Base-by-base conservation (phyloP, 1,140 invertebrate genomes). In the Hyles euphorbiae region DNA sequence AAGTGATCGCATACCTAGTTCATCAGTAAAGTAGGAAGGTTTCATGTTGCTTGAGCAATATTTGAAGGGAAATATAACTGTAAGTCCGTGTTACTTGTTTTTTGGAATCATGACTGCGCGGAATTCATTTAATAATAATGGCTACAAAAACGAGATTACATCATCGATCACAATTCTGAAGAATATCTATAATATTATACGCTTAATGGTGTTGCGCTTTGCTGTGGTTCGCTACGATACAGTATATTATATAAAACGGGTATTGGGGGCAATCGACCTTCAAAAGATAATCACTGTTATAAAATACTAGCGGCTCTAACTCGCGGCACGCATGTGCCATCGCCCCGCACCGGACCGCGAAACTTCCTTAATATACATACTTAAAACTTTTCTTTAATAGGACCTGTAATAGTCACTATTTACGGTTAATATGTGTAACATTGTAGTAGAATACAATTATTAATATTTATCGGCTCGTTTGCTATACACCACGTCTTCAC, bases 231-330 rank as follows among this genome's bases (percentile, higher is more conserved):
- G 34, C 48, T 8, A 53, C 10, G 9, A 47, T 12, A 40, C 33
- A 53, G 43, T 64, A 60, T 54, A 50, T 56, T 60, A 59, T 12
- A 52, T 36, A 45, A 64, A 64, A 60, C 62, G 53, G 62, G 60
- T 60, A 36, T 58, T 64, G 52, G 10, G 40, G 34, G 7, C 36
- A 40, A 53, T 5, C 12, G 52, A 43, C 52, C 52, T 53, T 53
- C 9, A 36, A 7, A 40, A 11, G 34, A 53, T 40, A 40, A 36
- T 53, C 9, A 12, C n/a, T 53, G 5, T n/a, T 40, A 53, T 34
- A 53, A 53, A 53, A 7, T 53, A 10, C 34, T 40, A 40, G 36
- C 36, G 36, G 5, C 4, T 40, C 8, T 8, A 40, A 8, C 36
- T 5, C 5, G 36, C 2, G 5, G 36, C 36, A 40, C 36, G 8